phyloP scores from a whole-genome alignment of 2,888 invertebrate genomes.

The Phorcus lineatus region DNA sequence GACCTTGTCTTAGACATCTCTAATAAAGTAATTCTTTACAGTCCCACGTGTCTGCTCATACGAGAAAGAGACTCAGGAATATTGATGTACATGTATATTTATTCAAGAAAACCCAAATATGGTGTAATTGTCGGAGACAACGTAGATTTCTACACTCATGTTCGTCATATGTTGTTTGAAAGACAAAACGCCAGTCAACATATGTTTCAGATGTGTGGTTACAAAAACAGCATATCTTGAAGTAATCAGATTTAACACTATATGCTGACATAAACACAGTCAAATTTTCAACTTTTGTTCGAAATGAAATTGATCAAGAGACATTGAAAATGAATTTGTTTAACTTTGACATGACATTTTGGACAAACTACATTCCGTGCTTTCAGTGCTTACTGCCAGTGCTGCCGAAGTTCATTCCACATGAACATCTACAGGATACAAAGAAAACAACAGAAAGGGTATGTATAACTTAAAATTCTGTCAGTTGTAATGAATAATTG shows the following conservation, averaged over 20 bases:
- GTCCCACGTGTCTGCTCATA: too few relatives aligned
- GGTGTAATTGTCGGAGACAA: slow-evolving; percentile 45
- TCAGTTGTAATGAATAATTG: too few relatives aligned
- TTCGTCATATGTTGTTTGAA: slow-evolving; percentile 35
- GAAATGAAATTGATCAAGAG: slow-evolving; percentile 8
- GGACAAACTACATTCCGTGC: slow-evolving; percentile 19
- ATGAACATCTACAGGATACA: too few relatives aligned
- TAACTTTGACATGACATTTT: slow-evolving; percentile 11
- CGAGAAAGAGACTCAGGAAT: too few relatives aligned
- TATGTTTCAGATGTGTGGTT: slow-evolving; percentile 34
- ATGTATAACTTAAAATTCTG: too few relatives aligned
- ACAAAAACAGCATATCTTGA: slow-evolving; percentile 30
- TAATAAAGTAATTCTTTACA: too few relatives aligned
- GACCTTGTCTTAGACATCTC: too few relatives aligned
- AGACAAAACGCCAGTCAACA: slow-evolving; percentile 24
- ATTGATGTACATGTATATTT: too few relatives aligned
- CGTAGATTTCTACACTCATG: slow-evolving; percentile 39
- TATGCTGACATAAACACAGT: slow-evolving; percentile 4
- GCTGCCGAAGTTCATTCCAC: slow-evolving; percentile 25
- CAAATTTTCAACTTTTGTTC: slow-evolving; percentile 25
- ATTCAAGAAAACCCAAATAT: too few relatives aligned
- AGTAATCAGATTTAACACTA: slow-evolving; percentile 32
- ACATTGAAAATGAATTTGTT: not conserved
- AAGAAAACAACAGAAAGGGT: too few relatives aligned
- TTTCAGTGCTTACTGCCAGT: not conserved